Evolutionary conservation across 2,888 invertebrate genomes (phyloP), one percentile per base, ranked within the genome.

Genomic region (Epistrophe grossulariae): DNA sequence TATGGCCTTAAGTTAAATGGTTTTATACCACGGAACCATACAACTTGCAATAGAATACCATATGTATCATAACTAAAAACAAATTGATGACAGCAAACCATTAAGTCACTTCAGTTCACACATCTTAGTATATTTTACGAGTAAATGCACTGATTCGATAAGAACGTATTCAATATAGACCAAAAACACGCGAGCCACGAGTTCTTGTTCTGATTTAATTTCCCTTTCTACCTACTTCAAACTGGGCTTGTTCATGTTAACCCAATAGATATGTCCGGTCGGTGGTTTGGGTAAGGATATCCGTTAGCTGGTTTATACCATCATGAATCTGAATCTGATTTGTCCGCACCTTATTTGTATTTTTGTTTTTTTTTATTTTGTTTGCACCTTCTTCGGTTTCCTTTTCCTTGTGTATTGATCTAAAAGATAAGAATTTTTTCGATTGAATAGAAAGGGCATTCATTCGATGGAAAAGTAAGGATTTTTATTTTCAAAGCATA

Each of bases 321-420:
- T 79, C 79, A 79, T 83, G 62, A 79, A 84, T 62, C 43, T 57
- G 70, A 83, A 84, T 84, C 74, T 84, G 79, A 84, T 79, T 84
- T 79, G 45, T 59, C 59, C 71, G 57, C 43, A 70, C 50, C 19
- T 38, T 62, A 57, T 74, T 35, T 35, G 35, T 35, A 35, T 35
- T 35, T 35, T 66, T 70, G 60, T 24, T 19, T 57, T 72, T 57
- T 40, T 35, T 77, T 70, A 68, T 24, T 31, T 57, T 72, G 45
- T 40, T 19, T 17, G 43, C 19, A 15, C 45, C 38, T n/a, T 45
- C 24, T 62, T 62, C 11, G 28, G 59, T 74, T 73, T 43, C 24
- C 70, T 60, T 28, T 31, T 52, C 0, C 60, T 35, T 17, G 48
- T 38, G 2, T 62, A 64, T 84, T 59, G 79, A 84, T 79, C 79